A percentile compares a stretch with the other conserved stretches of the same genome.
phyloP scores from a whole-genome alignment of 1,140 invertebrate genomes.

The Drosophila orosa region DNA sequence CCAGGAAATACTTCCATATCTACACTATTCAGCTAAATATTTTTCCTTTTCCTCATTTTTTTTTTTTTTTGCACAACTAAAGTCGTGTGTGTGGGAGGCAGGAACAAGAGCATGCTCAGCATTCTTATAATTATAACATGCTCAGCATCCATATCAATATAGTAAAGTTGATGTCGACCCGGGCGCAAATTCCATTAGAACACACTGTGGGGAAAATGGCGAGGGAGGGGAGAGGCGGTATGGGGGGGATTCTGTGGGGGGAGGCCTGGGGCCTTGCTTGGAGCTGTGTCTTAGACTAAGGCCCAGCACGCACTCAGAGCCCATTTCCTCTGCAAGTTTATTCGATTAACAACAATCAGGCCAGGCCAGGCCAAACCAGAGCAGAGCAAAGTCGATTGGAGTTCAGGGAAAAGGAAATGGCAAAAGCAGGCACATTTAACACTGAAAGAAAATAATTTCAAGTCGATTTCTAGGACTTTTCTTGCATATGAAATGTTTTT shows the following conservation, averaged over 20 bases:
- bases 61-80: conserved; percentile 34
- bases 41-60: conserved; percentile 1
- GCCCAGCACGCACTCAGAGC: conserved; percentile 69
- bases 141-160: conserved; percentile 77
- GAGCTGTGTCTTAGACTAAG: conserved; percentile 17
- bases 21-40: conserved; percentile 52
- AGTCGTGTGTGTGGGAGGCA: not conserved
- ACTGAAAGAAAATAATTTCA: no score
- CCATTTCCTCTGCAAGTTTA: conserved; percentile 74
- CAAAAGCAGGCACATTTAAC: not conserved
- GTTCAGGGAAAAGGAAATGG: conserved; percentile 27
- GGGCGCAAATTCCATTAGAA: conserved; percentile 76
- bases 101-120: conserved; percentile 64
- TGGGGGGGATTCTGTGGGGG: not conserved
- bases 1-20: conserved; percentile 33
- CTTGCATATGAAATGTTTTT: not conserved
- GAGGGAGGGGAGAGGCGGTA: not conserved
- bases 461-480: no score
- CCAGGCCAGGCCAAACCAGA: conserved; percentile 42
- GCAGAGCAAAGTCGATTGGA: conserved; percentile 45
- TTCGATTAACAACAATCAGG: conserved; percentile 74
- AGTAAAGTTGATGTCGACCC: conserved; percentile 51
- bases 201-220: conserved; percentile 16
- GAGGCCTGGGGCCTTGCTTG: not conserved
- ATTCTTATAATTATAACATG: conserved; percentile 81